Percentiles rank a stretch among this genome's conserved stretches.
These are phyloP conservation scores for Heliconius eleuchia DNA, from an alignment of 1,140 invertebrate genomes.

Conservation along the genomic window DNA sequence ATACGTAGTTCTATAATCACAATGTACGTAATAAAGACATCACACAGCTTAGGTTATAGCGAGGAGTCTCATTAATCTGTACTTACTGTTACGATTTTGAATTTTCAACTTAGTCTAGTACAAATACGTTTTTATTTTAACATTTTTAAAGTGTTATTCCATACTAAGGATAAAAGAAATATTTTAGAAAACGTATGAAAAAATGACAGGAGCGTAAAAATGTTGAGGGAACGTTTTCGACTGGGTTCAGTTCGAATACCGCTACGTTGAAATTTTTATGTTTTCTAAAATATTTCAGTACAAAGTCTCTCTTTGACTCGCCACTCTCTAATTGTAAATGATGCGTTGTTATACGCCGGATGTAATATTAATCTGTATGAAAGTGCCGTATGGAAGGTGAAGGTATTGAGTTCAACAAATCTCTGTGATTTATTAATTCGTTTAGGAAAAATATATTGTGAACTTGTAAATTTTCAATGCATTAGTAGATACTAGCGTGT, in stretches of 20 bases:
- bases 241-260: too few relatives aligned
- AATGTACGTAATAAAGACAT: conserved; percentile 68
- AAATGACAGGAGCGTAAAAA: too few relatives aligned
- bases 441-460: conserved; percentile 58
- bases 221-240: too few relatives aligned
- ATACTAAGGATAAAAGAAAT: too few relatives aligned
- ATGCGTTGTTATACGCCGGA: conserved; percentile 39
- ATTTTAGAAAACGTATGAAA: too few relatives aligned
- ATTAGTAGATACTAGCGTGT: conserved; percentile 48
- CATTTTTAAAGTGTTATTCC: too few relatives aligned
- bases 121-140: conserved; percentile 41
- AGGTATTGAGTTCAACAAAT: conserved; percentile 60
- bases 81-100: conserved; percentile 59
- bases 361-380: conserved; percentile 44
- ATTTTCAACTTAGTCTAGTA: conserved; percentile 53
- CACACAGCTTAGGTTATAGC: conserved; percentile 56
- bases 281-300: conserved; percentile 33
- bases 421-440: conserved; percentile 77
- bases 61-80: conserved; percentile 72
- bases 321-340: conserved; percentile 74
- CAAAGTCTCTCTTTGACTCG: conserved; percentile 77
- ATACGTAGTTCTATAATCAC: conserved; percentile 56
- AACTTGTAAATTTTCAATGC: conserved; percentile 61
- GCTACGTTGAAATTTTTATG: too few relatives aligned
- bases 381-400: conserved; percentile 62